phyloP scores from a whole-genome alignment of 2,113 vertebrate species.

The Semicossyphus pulcher region DNA sequence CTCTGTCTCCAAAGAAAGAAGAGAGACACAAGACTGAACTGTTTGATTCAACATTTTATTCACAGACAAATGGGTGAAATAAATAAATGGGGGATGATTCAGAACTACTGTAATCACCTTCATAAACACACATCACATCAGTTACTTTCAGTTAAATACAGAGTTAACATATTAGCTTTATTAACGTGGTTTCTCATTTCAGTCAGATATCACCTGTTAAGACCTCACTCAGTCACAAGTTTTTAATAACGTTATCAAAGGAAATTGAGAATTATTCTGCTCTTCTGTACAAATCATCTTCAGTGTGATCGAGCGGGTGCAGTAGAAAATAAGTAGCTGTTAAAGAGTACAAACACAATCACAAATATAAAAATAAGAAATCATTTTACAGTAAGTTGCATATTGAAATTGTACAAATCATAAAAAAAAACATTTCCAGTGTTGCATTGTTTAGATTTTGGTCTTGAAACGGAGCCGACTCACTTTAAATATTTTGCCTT shows the following conservation, averaged over 20 bases:
- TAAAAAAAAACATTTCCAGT: conserved; percentile 61
- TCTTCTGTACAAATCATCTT: conserved; percentile 32
- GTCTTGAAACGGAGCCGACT: conserved; percentile 37
- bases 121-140: conserved; percentile 40
- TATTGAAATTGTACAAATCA: conserved; percentile 80
- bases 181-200: too few relatives aligned
- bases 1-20: too few relatives aligned
- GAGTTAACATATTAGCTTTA: too few relatives aligned
- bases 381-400: conserved; percentile 32
- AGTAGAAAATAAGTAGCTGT: conserved; percentile 54
- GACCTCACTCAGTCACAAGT: not conserved
- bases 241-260: conserved; percentile 1
- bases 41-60: conserved; percentile 73
- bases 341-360: conserved; percentile 49
- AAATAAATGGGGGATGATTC: conserved; percentile 48
- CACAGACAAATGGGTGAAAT: conserved; percentile 59
- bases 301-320: not conserved
- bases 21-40: not conserved
- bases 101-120: conserved; percentile 17
- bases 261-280: conserved; percentile 37
- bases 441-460: conserved; percentile 74
- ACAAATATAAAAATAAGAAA: conserved; percentile 51
- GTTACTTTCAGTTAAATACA: conserved; percentile 77
- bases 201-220: too few relatives aligned
- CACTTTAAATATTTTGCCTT: not conserved